These are phyloP conservation scores for Pectinophora gossypiella DNA, from an alignment of 1,140 invertebrate genomes.

Conservation along the genomic window DNA sequence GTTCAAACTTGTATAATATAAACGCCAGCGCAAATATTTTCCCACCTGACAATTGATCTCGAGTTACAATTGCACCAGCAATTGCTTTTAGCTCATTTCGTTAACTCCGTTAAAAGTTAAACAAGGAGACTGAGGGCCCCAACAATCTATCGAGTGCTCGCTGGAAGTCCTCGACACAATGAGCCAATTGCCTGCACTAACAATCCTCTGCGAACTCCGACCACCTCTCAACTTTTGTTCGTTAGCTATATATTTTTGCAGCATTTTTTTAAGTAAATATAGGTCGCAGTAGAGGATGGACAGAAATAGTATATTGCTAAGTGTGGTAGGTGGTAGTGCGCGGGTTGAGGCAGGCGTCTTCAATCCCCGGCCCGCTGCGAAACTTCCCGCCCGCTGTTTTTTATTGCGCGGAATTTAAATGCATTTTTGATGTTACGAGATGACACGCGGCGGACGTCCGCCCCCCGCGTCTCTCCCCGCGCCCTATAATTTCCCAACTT, in stretches of 20 bases:
- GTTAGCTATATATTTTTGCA: slow-evolving; percentile 10
- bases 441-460: slow-evolving; percentile 70
- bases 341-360: slow-evolving; percentile 44
- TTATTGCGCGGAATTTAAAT: slow-evolving; percentile 75
- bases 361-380: slow-evolving; percentile 63
- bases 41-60: neutral
- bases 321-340: slow-evolving; percentile 29
- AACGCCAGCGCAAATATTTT: neutral
- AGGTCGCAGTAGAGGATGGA: slow-evolving; percentile 39
- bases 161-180: slow-evolving; percentile 28
- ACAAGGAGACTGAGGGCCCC: slow-evolving; percentile 20
- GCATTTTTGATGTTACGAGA: slow-evolving; percentile 75
- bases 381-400: slow-evolving; percentile 71
- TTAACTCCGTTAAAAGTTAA: slow-evolving; percentile 17
- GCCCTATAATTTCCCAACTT: slow-evolving; percentile 73
- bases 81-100: neutral
- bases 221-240: slow-evolving; percentile 15
- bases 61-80: neutral
- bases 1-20: too few relatives aligned
- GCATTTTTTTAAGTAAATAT: slow-evolving; percentile 35
- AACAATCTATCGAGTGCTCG: slow-evolving; percentile 19
- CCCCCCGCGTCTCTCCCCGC: slow-evolving; percentile 34
- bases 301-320: slow-evolving; percentile 33
- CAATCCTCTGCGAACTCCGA: slow-evolving; percentile 22
- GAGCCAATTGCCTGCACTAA: slow-evolving; percentile 37